Conservation (phyloP, 2,113 vertebrate species). For the Rhynchomys soricoides region DNA sequence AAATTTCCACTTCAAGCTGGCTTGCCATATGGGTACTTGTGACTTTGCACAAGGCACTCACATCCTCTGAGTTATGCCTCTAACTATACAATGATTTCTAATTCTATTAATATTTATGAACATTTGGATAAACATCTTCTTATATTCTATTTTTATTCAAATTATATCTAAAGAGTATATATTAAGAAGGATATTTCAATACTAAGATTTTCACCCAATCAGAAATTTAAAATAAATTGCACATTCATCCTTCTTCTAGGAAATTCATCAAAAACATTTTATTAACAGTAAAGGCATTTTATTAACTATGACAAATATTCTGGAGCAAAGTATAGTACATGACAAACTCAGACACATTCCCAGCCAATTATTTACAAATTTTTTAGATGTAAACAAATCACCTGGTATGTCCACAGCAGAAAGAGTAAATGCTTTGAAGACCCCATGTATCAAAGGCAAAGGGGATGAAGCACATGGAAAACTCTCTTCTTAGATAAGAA, state of each 20-base stretch:
- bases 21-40: not conserved
- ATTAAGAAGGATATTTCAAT: not conserved
- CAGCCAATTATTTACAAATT: not conserved
- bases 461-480: not conserved
- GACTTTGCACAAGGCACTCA: accelerated
- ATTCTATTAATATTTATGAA: not conserved
- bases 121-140: not conserved
- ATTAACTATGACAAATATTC: not conserved
- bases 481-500: not conserved
- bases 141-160: not conserved
- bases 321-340: not conserved
- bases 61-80: not conserved
- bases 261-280: not conserved
- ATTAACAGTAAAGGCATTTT: not conserved
- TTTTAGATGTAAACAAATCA: not conserved
- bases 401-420: not conserved
- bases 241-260: not conserved
- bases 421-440: not conserved
- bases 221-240: conserved; percentile 10
- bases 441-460: not conserved
- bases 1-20: no score
- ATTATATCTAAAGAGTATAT: not conserved
- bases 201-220: not conserved
- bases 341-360: not conserved
- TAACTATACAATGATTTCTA: not conserved